phyloP scores from a whole-genome alignment of 2,888 invertebrate species.

The Synergus umbraculus region DNA sequence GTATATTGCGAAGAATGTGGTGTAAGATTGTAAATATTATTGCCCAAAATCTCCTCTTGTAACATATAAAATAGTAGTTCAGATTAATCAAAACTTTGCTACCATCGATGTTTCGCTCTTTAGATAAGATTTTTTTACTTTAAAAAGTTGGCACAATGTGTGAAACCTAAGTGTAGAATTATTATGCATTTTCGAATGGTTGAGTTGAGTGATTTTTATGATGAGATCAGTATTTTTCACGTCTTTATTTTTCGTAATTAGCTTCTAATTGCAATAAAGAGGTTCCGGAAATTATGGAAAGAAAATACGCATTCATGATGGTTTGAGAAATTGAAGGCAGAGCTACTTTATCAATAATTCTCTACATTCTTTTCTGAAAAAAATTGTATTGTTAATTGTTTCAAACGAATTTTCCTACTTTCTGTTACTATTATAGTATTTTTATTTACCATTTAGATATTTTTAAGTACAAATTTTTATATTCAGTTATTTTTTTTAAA shows the following conservation, averaged over 20 bases:
- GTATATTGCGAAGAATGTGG: background rate
- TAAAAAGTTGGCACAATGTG: background rate
- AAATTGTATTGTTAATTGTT: too few species aligned
- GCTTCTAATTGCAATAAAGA: background rate
- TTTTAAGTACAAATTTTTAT: slow-evolving; percentile 25
- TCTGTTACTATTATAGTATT: slow-evolving; percentile 21
- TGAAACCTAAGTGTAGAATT: background rate
- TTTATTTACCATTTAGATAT: background rate
- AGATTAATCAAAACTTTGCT: slow-evolving; percentile 25
- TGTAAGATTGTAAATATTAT: slow-evolving; percentile 34
- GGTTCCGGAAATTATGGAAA: background rate
- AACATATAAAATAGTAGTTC: slow-evolving; percentile 3
- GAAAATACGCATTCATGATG: background rate
- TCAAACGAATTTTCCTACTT: background rate
- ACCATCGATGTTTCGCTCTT: background rate
- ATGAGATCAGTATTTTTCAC: slow-evolving; percentile 8
- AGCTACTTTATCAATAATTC: background rate
- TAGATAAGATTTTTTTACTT: background rate
- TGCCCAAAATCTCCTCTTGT: slow-evolving; percentile 26
- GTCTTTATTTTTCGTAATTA: background rate
- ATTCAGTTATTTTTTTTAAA: slow-evolving; percentile 22
- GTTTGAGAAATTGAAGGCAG: background rate
- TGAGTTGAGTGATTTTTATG: background rate
- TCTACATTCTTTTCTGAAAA: background rate
- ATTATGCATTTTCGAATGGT: background rate